Conservation (phyloP, 2,888 invertebrate species). For the Metalampra italica region DNA sequence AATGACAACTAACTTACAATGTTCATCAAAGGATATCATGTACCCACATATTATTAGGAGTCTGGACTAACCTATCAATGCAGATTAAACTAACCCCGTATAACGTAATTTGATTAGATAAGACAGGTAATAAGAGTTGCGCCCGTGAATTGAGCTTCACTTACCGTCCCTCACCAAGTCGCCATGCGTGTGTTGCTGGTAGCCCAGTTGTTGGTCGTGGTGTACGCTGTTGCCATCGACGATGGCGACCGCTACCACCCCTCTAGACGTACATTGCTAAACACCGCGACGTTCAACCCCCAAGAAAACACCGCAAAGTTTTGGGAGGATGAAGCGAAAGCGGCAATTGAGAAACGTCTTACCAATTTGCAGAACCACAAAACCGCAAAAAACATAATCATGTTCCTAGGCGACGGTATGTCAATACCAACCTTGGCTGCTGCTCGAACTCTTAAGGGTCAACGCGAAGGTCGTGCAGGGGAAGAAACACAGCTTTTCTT, state of each 20-base stretch:
- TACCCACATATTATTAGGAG: too few species aligned
- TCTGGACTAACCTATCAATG: too few species aligned
- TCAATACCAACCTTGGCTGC: conserved; percentile 83
- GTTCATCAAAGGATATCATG: too few species aligned
- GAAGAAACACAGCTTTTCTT: conserved; percentile 80
- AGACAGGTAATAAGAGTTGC: background rate
- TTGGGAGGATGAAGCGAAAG: conserved; percentile 64
- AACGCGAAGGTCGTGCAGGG: conserved; percentile 69
- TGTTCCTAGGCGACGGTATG: conserved; percentile 89
- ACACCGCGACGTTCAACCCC: conserved; percentile 3
- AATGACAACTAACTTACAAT: too few species aligned
- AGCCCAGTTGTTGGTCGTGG: conserved; percentile 2
- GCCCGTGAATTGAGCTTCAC: background rate
- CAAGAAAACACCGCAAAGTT: conserved; percentile 31
- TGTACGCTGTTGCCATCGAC: background rate
- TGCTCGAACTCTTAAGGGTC: conserved; percentile 81
- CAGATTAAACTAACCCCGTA: too few species aligned
- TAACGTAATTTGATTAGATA: conserved; percentile 6
- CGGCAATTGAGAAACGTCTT: conserved; percentile 49
- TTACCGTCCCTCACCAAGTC: background rate
- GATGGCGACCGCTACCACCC: conserved; percentile 23
- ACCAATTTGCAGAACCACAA: conserved; percentile 32
- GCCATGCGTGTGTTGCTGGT: background rate
- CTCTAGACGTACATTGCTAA: background rate
- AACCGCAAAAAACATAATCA: conserved; percentile 75